These are phyloP conservation scores for Sipha flava DNA, from an alignment of 1,140 invertebrate species.

Conservation along the genomic window DNA sequence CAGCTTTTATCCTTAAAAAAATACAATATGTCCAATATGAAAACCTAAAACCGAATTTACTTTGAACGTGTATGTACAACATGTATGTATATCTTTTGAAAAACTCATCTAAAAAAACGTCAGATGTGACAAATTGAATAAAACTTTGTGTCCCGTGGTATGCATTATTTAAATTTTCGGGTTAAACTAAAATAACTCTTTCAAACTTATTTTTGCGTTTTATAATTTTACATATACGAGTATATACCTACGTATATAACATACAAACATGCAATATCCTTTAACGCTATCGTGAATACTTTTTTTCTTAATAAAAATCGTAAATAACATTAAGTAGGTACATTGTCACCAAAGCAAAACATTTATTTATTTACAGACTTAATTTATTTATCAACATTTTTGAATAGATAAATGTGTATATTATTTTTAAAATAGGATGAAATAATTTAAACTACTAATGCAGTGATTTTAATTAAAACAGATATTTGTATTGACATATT, in stretches of 20 bases:
- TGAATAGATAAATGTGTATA: too few species aligned
- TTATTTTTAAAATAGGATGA: too few species aligned
- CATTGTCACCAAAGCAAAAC: too few species aligned
- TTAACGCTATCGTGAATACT: neutral
- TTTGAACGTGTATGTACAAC: neutral
- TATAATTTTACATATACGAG: too few species aligned
- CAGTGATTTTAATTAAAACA: too few species aligned
- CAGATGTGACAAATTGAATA: neutral
- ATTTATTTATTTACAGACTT: too few species aligned
- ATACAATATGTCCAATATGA: neutral
- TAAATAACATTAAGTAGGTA: too few species aligned
- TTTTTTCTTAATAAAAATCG: neutral
- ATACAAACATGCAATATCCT: neutral
- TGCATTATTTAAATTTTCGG: neutral
- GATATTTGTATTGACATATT: too few species aligned
- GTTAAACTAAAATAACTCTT: neutral
- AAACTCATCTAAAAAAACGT: neutral
- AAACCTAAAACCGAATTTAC: neutral
- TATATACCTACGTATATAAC: too few species aligned
- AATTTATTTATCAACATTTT: too few species aligned
- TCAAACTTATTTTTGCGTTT: neutral
- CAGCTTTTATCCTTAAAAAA: neutral
- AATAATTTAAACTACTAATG: too few species aligned
- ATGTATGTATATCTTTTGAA: neutral
- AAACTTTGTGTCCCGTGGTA: neutral